Base-by-base conservation (phyloP, 23 tunicate genomes). In the Oikopleura vanhoeffeni region DNA sequence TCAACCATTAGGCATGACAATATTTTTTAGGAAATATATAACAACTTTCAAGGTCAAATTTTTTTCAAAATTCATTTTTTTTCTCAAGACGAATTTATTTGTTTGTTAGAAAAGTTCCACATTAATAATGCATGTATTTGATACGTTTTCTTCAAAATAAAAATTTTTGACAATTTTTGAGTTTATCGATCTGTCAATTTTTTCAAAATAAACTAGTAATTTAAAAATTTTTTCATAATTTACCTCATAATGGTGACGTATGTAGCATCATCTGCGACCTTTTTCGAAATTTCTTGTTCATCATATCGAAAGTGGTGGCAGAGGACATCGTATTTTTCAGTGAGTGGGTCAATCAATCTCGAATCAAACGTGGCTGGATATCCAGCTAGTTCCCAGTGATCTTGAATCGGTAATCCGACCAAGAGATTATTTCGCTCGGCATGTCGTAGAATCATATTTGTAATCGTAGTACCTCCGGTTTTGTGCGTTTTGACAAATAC, bases 371-470 rank as follows among this genome's bases (percentile, higher is more conserved):
- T 39, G 40, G 86, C 91, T 4, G 98, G 98, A 57, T 93, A 93
- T 40, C 98, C 98, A 40, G 87, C 98, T 1, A 93, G 83, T 42
- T 93, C 88, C 98, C 98, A 93, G 0, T 85, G 87, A 83, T 87
- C 67, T 30, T 67, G 83, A 0, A 86, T 87, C 36, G 98, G 98
- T 24, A 93, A 60, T 0, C 98, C 98, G 1, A 93, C 98, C 4
- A 83, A 75, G 4, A 90, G 86, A 13, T 57, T 84, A 39, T 88
- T 84, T 64, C 90, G 88, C 76, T 88, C 84, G 1, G 95, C 98
- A 41, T 86, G 86, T 1, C 98, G 87, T 40, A 93, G 79, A 28
- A 93, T 40, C 57, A 93, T 86, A 83, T 93, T 93, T 24, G 91
- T 90, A 40, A 93, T 49, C 0, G 98, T 93, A 0, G 98, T 92